phyloP scores from a whole-genome alignment of 2,888 invertebrate species.

The Orthonychiurus folsomi region DNA sequence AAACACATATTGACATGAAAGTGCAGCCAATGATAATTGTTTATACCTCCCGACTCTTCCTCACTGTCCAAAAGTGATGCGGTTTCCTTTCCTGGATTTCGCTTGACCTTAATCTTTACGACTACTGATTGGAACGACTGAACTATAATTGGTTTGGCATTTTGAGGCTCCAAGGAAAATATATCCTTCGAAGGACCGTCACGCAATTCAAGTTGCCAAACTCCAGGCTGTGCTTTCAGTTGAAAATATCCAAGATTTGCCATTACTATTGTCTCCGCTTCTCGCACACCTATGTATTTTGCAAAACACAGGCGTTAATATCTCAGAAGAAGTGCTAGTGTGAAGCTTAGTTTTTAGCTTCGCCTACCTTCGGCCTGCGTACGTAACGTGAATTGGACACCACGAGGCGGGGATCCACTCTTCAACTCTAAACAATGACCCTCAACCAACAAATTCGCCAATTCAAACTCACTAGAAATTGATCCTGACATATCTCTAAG shows the following conservation, averaged over 20 bases:
- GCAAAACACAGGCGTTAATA: not conserved
- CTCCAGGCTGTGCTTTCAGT: constrained; percentile 94
- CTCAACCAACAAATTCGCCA: constrained; percentile 88
- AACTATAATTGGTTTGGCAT: constrained; percentile 53
- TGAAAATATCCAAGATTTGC: constrained; percentile 98
- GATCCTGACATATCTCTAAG: constrained; percentile 71
- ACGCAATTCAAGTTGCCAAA: constrained; percentile 79
- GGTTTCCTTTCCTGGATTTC: constrained; percentile 77
- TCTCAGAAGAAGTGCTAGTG: not conserved
- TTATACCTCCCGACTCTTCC: constrained; percentile 42
- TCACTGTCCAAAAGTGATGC: constrained; percentile 79
- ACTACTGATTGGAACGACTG: constrained; percentile 80
- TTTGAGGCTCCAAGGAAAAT: constrained; percentile 70
- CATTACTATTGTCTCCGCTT: constrained; percentile 53
- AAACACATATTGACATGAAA: too few species aligned
- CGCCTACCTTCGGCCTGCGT: constrained; percentile 49
- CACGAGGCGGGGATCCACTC: constrained; percentile 85
- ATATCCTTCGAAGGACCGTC: constrained; percentile 91
- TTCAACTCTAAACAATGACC: constrained; percentile 90
- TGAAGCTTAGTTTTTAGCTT: too few species aligned
- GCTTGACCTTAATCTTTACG: constrained; percentile 79
- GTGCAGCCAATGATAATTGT: not conserved
- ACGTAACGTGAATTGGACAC: constrained; percentile 91
- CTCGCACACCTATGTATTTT: constrained; percentile 12
- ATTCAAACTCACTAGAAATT: constrained; percentile 74